These are phyloP conservation scores for Epistrophe eligans DNA, from an alignment of 2,888 invertebrate species.

Conservation along the genomic window DNA sequence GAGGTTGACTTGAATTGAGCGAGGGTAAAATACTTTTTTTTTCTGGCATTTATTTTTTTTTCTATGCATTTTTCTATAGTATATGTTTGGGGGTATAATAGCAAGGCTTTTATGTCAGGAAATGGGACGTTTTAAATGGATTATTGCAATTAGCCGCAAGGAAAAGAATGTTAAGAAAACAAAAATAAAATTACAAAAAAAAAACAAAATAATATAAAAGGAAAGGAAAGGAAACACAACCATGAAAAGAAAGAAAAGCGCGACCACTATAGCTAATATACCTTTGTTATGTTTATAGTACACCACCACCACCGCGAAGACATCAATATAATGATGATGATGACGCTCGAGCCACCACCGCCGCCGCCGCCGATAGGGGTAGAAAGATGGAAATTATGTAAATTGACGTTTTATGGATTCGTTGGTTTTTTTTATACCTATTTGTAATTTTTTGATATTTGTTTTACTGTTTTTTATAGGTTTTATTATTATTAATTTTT, in stretches of 20 bases:
- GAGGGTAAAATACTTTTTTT: neutral
- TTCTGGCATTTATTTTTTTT: constrained; percentile 7
- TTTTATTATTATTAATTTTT: constrained; percentile 65
- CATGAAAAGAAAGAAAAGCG: constrained; percentile 42
- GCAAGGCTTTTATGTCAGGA: constrained; percentile 75
- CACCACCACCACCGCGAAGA: constrained; percentile 17
- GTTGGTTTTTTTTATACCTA: constrained; percentile 13
- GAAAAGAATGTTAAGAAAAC: constrained; percentile 68
- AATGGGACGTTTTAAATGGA: constrained; percentile 83
- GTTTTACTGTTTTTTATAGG: constrained; percentile 60
- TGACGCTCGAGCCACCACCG: constrained; percentile 1
- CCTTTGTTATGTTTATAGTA: too few species aligned
- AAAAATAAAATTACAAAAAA: constrained; percentile 19
- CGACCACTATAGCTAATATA: constrained; percentile 4
- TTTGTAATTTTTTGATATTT: neutral
- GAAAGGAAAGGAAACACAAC: constrained; percentile 25
- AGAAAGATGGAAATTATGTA: constrained; percentile 72
- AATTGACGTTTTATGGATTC: constrained; percentile 75
- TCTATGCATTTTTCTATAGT: neutral
- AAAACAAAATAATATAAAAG: neutral
- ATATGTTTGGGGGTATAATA: constrained; percentile 55
- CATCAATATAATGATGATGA: constrained; percentile 18
- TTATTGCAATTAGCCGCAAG: constrained; percentile 83
- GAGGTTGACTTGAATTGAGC: neutral
- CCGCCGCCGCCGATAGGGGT: constrained; percentile 66